Conservation (phyloP, 2,888 invertebrate species). For the Sisyra nigra region DNA sequence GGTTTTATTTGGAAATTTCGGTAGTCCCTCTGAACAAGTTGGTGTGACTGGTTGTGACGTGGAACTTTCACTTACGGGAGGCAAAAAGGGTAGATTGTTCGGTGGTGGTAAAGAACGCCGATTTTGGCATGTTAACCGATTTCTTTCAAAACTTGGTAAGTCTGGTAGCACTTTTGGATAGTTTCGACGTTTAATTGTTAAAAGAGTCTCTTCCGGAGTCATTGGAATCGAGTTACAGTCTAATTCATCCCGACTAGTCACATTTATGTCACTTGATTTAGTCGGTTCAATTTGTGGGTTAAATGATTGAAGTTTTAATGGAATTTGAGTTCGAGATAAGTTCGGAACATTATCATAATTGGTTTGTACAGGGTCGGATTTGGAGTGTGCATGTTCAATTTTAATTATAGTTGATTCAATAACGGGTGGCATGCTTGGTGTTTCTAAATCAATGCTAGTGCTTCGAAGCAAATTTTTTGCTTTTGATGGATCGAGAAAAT, state of each 20-base stretch:
- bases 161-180: slow-evolving; percentile 79
- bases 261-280: slow-evolving; percentile 42
- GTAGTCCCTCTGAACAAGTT: slow-evolving; percentile 11
- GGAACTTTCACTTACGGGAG: slow-evolving; percentile 17
- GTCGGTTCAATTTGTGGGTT: slow-evolving; percentile 24
- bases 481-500: slow-evolving; percentile 19
- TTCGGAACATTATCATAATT: slow-evolving; percentile 27
- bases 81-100: slow-evolving; percentile 17
- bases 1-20: slow-evolving; percentile 22
- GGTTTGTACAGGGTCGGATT: slow-evolving; percentile 49
- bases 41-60: slow-evolving; percentile 22
- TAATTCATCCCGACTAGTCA: slow-evolving; percentile 50
- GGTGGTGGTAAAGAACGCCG: slow-evolving; percentile 48
- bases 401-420: slow-evolving; percentile 24
- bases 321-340: slow-evolving; percentile 12
- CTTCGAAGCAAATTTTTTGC: slow-evolving; percentile 10
- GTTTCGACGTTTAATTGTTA: slow-evolving; percentile 58
- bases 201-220: slow-evolving; percentile 52
- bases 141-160: slow-evolving; percentile 30
- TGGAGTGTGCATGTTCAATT: slow-evolving; percentile 47
- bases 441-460: slow-evolving; percentile 11
- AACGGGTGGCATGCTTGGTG: neutral
- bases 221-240: slow-evolving; percentile 25
- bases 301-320: slow-evolving; percentile 24
- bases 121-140: slow-evolving; percentile 20